Evolutionary conservation across 2,797 vertebrate genomes (phyloP).

Genomic region (Vespertilio murinus): DNA sequence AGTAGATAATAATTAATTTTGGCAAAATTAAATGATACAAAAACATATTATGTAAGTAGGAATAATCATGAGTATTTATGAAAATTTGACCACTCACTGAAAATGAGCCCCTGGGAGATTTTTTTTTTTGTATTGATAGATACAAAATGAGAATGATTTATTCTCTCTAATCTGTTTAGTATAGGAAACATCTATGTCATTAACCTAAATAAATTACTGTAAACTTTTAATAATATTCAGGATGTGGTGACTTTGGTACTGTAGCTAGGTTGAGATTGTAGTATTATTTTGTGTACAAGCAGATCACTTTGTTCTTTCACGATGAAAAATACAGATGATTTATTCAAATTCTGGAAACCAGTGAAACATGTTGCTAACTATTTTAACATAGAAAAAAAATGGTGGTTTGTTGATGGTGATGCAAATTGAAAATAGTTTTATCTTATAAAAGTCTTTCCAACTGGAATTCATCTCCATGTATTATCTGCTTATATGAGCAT

Average conservation of each 20-base stretch:
- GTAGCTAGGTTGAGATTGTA: background rate
- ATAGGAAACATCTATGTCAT: slow-evolving; percentile 11
- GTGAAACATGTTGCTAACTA: background rate
- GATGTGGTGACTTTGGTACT: background rate
- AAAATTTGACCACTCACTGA: background rate
- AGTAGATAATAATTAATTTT: background rate
- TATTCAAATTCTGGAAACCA: background rate
- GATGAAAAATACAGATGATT: background rate
- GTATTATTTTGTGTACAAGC: background rate
- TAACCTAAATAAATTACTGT: background rate
- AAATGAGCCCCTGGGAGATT: background rate
- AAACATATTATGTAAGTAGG: background rate
- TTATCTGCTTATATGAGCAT: background rate
- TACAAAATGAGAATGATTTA: slow-evolving; percentile 12
- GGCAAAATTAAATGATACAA: background rate
- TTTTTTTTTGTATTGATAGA: slow-evolving; percentile 8
- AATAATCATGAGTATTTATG: slow-evolving; percentile 14
- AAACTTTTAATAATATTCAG: slow-evolving; percentile 34
- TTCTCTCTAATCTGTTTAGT: background rate
- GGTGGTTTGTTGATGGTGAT: background rate
- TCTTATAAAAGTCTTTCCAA: slow-evolving; percentile 11
- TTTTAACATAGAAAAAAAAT: background rate
- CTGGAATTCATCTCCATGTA: slow-evolving; percentile 11
- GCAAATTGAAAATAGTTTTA: background rate
- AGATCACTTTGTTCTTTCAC: background rate